Conservation (phyloP, 2,888 invertebrate species). For the Agrotis segetum region DNA sequence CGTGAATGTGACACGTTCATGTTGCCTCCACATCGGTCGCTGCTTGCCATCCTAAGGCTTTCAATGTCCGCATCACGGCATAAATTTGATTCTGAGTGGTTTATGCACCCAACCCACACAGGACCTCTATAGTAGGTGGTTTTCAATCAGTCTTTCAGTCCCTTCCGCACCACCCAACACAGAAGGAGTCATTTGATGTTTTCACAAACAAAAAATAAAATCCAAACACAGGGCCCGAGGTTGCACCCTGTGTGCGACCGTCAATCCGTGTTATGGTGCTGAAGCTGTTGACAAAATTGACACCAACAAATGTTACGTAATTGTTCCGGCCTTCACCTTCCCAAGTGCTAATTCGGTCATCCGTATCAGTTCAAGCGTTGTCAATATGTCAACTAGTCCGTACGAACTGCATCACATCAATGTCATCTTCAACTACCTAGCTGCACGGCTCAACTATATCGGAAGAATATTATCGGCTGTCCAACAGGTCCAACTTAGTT, state of each 20-base stretch:
- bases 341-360: background rate
- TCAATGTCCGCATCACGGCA: slow-evolving; percentile 11
- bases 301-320: background rate
- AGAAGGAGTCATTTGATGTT: too few species aligned
- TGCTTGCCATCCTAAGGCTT: slow-evolving; percentile 1
- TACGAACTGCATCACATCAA: background rate
- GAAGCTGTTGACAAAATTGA: background rate
- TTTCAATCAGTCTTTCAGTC: too few species aligned
- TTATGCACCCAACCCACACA: slow-evolving; percentile 14
- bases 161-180: too few species aligned
- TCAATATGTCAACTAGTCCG: slow-evolving; percentile 1
- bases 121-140: background rate
- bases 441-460: background rate
- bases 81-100: slow-evolving; percentile 22
- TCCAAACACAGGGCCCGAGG: too few species aligned
- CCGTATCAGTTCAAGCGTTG: background rate
- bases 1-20: background rate
- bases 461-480: background rate
- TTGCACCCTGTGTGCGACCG: background rate
- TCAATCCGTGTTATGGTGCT: background rate
- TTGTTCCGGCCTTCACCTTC: slow-evolving; percentile 1
- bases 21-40: background rate
- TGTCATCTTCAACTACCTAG: background rate
- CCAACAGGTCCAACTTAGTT: background rate
- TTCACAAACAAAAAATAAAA: too few species aligned